Percentiles rank a stretch among this genome's conserved stretches.
These are phyloP conservation scores for Tethea ocularis DNA, from an alignment of 2,888 invertebrate genomes.

Conservation along the genomic window DNA sequence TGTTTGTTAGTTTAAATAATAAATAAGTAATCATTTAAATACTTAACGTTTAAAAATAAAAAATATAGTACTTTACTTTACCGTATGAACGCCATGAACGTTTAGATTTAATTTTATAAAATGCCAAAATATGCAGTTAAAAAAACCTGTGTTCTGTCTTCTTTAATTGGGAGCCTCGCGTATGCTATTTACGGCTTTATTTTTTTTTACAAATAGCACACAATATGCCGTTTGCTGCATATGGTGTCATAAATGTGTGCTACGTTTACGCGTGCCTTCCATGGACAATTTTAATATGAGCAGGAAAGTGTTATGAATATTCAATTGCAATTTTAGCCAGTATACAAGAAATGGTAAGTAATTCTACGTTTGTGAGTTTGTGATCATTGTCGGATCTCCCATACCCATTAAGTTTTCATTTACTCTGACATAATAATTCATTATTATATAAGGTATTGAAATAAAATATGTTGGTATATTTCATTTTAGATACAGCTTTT, in stretches of 20 bases:
- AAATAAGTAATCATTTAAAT: too few species aligned
- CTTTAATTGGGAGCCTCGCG: background rate
- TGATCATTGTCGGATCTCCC: too few species aligned
- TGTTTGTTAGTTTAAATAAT: too few species aligned
- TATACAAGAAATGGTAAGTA: background rate
- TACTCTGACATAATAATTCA: too few species aligned
- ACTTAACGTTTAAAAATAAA: too few species aligned
- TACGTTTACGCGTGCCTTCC: background rate
- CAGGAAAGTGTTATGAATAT: background rate
- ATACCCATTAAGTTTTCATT: too few species aligned
- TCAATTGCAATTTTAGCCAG: background rate
- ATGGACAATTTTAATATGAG: background rate
- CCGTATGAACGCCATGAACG: too few species aligned
- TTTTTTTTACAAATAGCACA: background rate
- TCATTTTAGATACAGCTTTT: conserved; percentile 1
- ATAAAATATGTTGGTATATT: background rate
- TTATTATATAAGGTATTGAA: background rate
- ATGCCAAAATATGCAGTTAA: background rate
- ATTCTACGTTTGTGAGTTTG: too few species aligned
- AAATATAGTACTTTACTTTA: too few species aligned
- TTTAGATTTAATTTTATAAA: too few species aligned
- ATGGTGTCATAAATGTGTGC: background rate
- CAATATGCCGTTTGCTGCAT: background rate
- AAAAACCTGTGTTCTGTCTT: background rate
- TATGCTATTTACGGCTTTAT: background rate